Percentiles rank a stretch among this genome's conserved stretches.
These are phyloP conservation scores for Chesias legatella DNA, from an alignment of 2,888 invertebrate genomes.

Conservation along the genomic window DNA sequence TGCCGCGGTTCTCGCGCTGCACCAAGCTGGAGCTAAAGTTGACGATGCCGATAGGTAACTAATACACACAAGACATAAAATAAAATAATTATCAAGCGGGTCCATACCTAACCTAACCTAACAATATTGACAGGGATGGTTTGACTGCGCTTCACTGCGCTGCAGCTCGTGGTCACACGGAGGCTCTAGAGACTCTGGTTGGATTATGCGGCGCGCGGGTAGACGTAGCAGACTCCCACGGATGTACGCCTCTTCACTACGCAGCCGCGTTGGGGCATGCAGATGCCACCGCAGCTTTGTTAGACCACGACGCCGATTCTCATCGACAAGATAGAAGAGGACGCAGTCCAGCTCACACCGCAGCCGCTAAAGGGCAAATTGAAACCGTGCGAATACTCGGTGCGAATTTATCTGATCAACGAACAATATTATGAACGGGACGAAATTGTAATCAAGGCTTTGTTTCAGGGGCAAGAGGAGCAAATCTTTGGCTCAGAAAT, in stretches of 20 bases:
- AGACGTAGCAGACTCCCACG: conserved; percentile 94
- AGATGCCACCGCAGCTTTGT: conserved; percentile 92
- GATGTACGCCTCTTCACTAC: conserved; percentile 97
- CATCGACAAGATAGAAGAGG: conserved; percentile 96
- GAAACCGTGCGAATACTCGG: conserved; percentile 90
- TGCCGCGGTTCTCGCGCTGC: conserved; percentile 92
- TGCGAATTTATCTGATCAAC: conserved; percentile 18
- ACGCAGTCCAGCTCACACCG: conserved; percentile 95
- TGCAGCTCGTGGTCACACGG: conserved; percentile 96
- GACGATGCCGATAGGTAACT: conserved; percentile 88
- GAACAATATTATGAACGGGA: neutral
- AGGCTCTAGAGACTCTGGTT: conserved; percentile 93
- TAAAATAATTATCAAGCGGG: too few species aligned
- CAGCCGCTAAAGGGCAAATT: conserved; percentile 96
- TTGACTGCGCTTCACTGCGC: conserved; percentile 98
- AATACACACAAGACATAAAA: neutral
- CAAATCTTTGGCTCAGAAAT: conserved; percentile 95
- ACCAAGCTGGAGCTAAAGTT: conserved; percentile 92
- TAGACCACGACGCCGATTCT: conserved; percentile 94
- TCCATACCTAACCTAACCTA: neutral
- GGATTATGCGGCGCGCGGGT: conserved; percentile 93
- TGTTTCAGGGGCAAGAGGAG: conserved; percentile 79
- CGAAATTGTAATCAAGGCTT: conserved; percentile 1
- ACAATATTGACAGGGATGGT: conserved; percentile 85
- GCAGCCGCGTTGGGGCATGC: conserved; percentile 97